Percentiles rank a stretch among this genome's conserved stretches.
Evolutionary conservation across 2,888 invertebrate species (phyloP).

Genomic region (Helobdella robusta): DNA sequence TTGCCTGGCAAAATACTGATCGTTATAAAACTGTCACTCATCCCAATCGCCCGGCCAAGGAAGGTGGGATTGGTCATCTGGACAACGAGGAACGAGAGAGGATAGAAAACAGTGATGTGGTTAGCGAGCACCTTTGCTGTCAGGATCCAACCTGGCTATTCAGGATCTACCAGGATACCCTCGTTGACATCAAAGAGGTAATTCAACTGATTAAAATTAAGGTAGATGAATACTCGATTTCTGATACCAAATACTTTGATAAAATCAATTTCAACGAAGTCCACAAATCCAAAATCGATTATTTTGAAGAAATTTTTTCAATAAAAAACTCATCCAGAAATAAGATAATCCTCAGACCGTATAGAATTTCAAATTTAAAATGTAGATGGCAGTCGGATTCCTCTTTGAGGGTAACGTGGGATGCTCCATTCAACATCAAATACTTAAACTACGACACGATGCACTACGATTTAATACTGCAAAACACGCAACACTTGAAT

Average conservation of each 20-base stretch:
- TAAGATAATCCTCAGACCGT: too few relatives aligned
- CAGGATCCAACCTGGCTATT: slow-evolving; percentile 52
- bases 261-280: too few relatives aligned
- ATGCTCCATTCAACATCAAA: slow-evolving; percentile 39
- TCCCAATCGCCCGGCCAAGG: slow-evolving; percentile 43
- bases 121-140: slow-evolving; percentile 52
- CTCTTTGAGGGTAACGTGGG: slow-evolving; percentile 36
- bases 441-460: slow-evolving; percentile 30
- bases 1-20: slow-evolving; percentile 49
- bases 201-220: slow-evolving; percentile 34
- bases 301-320: too few relatives aligned
- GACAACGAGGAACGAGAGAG: slow-evolving; percentile 39
- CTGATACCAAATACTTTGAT: too few relatives aligned
- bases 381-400: too few relatives aligned
- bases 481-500: too few relatives aligned
- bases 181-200: slow-evolving; percentile 43
- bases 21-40: slow-evolving; percentile 43
- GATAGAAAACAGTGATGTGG: slow-evolving; percentile 42
- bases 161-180: slow-evolving; percentile 54
- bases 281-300: too few relatives aligned
- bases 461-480: too few relatives aligned
- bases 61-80: slow-evolving; percentile 51
- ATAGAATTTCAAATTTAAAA: too few relatives aligned
- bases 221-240: too few relatives aligned
- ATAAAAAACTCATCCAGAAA: too few relatives aligned